phyloP scores from a whole-genome alignment of 2,888 invertebrate species.

The Cerceris ruficornis region DNA sequence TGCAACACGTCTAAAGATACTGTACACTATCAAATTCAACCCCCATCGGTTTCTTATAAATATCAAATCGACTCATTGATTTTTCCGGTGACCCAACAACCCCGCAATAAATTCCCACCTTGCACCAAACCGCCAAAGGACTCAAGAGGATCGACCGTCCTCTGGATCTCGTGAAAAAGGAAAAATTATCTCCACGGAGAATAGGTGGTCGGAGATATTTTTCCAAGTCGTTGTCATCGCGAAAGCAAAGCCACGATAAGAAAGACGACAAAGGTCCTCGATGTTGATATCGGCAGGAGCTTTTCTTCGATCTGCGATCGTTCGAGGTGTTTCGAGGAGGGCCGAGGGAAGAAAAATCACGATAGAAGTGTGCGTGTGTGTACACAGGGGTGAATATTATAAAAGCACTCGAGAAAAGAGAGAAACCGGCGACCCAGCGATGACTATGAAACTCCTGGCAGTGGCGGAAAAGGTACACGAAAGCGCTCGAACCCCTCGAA shows the following conservation, averaged over 20 bases:
- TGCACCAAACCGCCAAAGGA: too few species aligned
- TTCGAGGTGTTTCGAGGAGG: conserved; percentile 13
- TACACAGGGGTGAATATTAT: conserved; percentile 77
- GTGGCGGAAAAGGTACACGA: conserved; percentile 53
- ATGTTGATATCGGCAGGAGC: conserved; percentile 34
- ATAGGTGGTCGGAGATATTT: conserved; percentile 4
- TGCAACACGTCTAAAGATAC: too few species aligned
- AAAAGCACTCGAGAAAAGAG: conserved; percentile 67
- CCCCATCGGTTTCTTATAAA: too few species aligned
- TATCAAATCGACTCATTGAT: too few species aligned
- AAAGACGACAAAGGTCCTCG: conserved; percentile 18
- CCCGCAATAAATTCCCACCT: too few species aligned
- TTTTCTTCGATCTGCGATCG: conserved; percentile 33
- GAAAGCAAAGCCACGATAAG: conserved; percentile 27
- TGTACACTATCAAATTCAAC: too few species aligned
- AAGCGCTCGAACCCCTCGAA: conserved; percentile 41
- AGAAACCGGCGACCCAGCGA: conserved; percentile 24
- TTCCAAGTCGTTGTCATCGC: background rate
- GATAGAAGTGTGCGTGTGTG: conserved; percentile 55
- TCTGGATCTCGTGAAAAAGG: background rate
- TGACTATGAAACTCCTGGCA: conserved; percentile 25
- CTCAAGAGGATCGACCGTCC: background rate
- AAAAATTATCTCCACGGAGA: background rate
- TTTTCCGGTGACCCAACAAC: too few species aligned
- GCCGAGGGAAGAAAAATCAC: conserved; percentile 58